A percentile compares a stretch with the other conserved stretches of the same genome.
Evolutionary conservation across 2,113 vertebrate genomes (phyloP).

Genomic region (Psephotus haematonotus): DNA sequence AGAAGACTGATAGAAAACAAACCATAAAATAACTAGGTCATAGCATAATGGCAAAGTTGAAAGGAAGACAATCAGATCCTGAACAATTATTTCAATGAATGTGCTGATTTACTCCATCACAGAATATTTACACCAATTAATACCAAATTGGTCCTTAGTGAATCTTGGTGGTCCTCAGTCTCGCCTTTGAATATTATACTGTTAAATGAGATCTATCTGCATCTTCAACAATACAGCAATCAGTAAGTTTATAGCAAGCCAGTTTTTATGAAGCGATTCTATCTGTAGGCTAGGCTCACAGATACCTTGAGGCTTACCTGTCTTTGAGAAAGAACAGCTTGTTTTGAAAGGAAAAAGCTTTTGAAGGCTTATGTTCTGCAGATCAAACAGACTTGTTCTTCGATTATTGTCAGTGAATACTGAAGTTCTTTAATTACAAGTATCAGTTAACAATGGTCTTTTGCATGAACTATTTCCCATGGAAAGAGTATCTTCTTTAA

Average conservation of each 20-base stretch:
- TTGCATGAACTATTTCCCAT: not conserved
- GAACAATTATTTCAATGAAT: not conserved
- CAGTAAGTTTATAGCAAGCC: not conserved
- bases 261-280: not conserved
- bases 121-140: not conserved
- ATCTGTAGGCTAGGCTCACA: not conserved
- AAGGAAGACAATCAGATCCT: not conserved
- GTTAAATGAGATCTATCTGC: not conserved
- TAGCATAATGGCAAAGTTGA: not conserved
- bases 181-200: not conserved
- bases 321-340: not conserved
- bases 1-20: not conserved
- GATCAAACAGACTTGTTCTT: not conserved
- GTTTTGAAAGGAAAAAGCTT: not conserved
- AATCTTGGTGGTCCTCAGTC: not conserved
- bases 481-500: not conserved
- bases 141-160: not conserved
- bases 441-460: not conserved
- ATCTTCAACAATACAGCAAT: not conserved
- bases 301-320: not conserved
- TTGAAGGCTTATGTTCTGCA: not conserved
- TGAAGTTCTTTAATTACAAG: not conserved
- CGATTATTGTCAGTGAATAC: not conserved
- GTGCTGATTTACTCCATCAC: not conserved
- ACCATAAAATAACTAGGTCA: not conserved